A percentile compares a stretch with the other conserved stretches of the same genome.
Conservation (phyloP, 2,797 vertebrate species). For the Xiphophorus birchmanni region DNA sequence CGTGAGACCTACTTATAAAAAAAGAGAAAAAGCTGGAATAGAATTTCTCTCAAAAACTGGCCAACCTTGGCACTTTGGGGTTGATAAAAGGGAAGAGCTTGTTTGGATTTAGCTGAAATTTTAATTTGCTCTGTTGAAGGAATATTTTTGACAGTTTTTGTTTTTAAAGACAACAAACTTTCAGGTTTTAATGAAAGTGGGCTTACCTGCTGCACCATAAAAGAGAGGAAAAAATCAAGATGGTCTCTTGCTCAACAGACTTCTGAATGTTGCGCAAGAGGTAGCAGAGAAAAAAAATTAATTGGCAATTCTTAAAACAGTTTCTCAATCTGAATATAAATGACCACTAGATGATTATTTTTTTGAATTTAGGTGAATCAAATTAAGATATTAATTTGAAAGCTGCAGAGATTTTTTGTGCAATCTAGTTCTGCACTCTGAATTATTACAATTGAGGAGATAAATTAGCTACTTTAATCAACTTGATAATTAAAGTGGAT, state of each 20-base stretch:
- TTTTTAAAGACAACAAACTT: background rate
- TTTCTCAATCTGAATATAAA: slow-evolving; percentile 21
- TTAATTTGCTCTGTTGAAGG: background rate
- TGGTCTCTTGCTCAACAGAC: no score
- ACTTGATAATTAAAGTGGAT: slow-evolving; percentile 7
- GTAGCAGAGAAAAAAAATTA: no score
- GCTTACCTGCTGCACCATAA: background rate
- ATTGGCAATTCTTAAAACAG: slow-evolving; percentile 23
- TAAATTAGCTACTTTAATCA: slow-evolving; percentile 8
- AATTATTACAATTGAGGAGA: background rate
- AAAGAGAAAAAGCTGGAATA: background rate
- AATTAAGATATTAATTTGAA: background rate
- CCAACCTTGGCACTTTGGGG: slow-evolving; percentile 9
- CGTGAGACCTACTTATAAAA: slow-evolving; percentile 1
- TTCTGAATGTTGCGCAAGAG: background rate
- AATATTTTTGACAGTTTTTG: background rate
- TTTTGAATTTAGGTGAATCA: background rate
- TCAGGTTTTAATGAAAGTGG: background rate
- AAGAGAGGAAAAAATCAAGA: background rate
- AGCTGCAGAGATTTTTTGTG: background rate
- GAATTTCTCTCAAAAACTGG: background rate
- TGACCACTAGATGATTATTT: slow-evolving; percentile 13
- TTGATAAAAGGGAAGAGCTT: slow-evolving; percentile 15
- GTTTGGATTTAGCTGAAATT: background rate
- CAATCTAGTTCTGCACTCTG: background rate